These are phyloP conservation scores for Notoglanidium macrostoma DNA, from an alignment of 2,797 vertebrate species.

Conservation along the genomic window DNA sequence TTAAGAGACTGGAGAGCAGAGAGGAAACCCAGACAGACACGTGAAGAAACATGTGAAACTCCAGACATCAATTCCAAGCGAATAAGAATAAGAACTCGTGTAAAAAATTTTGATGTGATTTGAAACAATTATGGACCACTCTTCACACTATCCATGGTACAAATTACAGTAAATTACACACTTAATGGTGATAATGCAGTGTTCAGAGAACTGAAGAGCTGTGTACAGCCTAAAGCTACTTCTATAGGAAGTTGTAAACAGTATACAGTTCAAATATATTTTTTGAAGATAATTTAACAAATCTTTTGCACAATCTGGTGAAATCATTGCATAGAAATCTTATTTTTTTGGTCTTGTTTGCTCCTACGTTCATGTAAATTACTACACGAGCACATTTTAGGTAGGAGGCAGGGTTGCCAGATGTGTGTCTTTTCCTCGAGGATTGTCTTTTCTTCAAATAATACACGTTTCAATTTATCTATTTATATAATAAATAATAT, in stretches of 20 bases:
- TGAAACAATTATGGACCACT: background rate
- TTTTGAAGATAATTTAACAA: background rate
- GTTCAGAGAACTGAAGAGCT: background rate
- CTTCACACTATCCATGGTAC: background rate
- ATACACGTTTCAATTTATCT: background rate
- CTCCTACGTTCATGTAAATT: constrained; percentile 5
- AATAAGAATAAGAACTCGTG: background rate
- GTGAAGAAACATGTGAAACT: background rate
- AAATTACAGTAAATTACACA: background rate
- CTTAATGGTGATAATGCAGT: background rate
- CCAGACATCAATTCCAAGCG: background rate
- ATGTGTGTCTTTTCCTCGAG: background rate
- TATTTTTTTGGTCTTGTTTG: background rate
- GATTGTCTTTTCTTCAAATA: background rate
- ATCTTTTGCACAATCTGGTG: background rate
- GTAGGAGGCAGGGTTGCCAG: background rate
- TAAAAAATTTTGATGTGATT: background rate
- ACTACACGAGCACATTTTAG: background rate
- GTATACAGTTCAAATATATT: too few relatives aligned
- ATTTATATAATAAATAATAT: background rate
- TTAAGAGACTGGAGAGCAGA: too few relatives aligned
- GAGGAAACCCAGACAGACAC: background rate
- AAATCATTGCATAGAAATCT: background rate
- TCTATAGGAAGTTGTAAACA: background rate
- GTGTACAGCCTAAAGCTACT: background rate